Conservation (phyloP, 2,888 invertebrate species). For the Oligia fasciuncula region DNA sequence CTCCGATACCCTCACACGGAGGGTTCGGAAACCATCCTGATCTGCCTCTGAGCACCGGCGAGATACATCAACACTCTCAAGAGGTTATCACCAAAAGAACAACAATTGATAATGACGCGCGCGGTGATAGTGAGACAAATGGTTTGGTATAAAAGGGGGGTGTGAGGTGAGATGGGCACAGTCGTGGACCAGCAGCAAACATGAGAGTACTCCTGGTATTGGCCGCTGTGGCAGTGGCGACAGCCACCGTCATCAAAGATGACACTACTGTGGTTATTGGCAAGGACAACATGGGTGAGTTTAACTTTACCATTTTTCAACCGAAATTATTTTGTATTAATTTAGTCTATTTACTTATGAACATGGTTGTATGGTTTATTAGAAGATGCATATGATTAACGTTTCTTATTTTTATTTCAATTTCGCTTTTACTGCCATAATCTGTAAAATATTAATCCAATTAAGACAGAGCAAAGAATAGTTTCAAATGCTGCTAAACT, state of each 20-base stretch:
- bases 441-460: not conserved
- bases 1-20: not conserved
- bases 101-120: conserved; percentile 59
- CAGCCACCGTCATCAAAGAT: conserved; percentile 81
- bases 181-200: conserved; percentile 64
- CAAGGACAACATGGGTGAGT: conserved; percentile 81
- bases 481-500: not conserved
- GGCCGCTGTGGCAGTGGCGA: conserved; percentile 76
- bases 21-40: not conserved
- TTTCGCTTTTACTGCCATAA: not conserved
- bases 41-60: conserved; percentile 9
- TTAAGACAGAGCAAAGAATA: not conserved
- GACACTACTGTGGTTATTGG: conserved; percentile 76
- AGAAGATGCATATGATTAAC: not conserved
- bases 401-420: not conserved
- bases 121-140: conserved; percentile 55
- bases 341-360: not conserved
- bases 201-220: conserved; percentile 80
- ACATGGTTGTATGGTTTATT: not conserved
- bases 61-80: conserved; percentile 28
- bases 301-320: not conserved
- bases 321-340: not conserved
- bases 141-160: conserved; percentile 76
- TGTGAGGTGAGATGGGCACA: conserved; percentile 64
- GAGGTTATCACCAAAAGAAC: conserved; percentile 62